Base-by-base conservation (phyloP, 64 coral and sea anemone species). In the Montipora sp. region DNA sequence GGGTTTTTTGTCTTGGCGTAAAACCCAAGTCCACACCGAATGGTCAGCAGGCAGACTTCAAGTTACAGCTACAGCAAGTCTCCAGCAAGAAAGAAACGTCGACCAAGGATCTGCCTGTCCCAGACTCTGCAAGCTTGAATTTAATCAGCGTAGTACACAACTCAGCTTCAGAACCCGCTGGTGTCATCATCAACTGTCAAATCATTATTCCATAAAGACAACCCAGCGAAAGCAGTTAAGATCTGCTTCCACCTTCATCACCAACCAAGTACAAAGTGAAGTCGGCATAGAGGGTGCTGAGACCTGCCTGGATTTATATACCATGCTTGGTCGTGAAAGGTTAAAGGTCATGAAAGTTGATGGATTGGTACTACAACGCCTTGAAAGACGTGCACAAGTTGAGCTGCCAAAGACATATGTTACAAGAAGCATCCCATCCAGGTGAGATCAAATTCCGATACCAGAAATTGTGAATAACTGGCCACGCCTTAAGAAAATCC, bases 171-270 rank as follows among this genome's bases (percentile, higher is more conserved):
- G 13, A 70, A 27, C 43, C 21, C 19, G 60, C 73, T 13, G 63
- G 14, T 3, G 51, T 68, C 4, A 51, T 87, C 7, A 92, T 78
- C n/a, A 89, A 92, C 36, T 93, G 24, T 43, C 45, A 18, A 4
- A 96, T 96, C 21, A 15, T 96, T 96, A 5, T 90, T 14, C 45
- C 95, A 93, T 12, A 84, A 93, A 53, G 87, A 80, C 24, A 90
- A 83, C n/a, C 83, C 88, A 0, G 66, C 48, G 5, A 82, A 60
- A 19, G 24, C 73, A 91, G n/a, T 90, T 1, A 83, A 92, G 23
- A 71, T 89, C 0, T 96, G 94, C 18, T 92, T 92, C 0, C 82
- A 91, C 88, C 8, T 96, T 94, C 77, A 19, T 91, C 4, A 86
- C 83, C 11, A 65, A 12, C 0, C 80, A 44, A 7, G 20, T 94